A percentile compares a stretch with the other conserved stretches of the same genome.
Conservation (phyloP, 2,113 vertebrate genomes). For the Cettia cetti region DNA sequence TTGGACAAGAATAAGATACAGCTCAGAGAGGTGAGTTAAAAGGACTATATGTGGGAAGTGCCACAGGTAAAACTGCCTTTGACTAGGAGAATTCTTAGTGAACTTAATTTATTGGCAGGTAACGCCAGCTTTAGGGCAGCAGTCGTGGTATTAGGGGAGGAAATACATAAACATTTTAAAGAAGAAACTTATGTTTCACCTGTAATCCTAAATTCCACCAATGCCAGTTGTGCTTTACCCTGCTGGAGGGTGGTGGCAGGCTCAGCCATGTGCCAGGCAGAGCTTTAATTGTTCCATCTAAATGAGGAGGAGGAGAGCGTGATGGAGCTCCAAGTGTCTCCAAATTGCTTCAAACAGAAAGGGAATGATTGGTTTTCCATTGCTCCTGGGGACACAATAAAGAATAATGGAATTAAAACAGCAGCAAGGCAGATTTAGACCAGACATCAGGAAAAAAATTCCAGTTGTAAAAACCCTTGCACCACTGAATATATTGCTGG, state of each 20-base stretch:
- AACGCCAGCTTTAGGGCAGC: not conserved
- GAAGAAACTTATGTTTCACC: not conserved
- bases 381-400: not conserved
- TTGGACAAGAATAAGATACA: not conserved
- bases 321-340: not conserved
- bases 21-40: not conserved
- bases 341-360: not conserved
- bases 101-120: not conserved
- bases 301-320: rapidly evolving
- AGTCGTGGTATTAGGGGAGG: rapidly evolving
- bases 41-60: not conserved
- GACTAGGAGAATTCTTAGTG: no score
- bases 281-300: not conserved
- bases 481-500: not conserved
- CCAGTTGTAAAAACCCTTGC: not conserved
- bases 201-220: not conserved
- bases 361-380: conserved; percentile 4
- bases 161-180: not conserved
- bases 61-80: not conserved
- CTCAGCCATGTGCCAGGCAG: not conserved
- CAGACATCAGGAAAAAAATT: not conserved
- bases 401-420: not conserved
- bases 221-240: rapidly evolving
- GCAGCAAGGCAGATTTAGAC: not conserved
- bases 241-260: not conserved